Evolutionary conservation across 2,113 vertebrate genomes (phyloP), one percentile per base, ranked within the genome.

Genomic region (Osmerus eperlanus): DNA sequence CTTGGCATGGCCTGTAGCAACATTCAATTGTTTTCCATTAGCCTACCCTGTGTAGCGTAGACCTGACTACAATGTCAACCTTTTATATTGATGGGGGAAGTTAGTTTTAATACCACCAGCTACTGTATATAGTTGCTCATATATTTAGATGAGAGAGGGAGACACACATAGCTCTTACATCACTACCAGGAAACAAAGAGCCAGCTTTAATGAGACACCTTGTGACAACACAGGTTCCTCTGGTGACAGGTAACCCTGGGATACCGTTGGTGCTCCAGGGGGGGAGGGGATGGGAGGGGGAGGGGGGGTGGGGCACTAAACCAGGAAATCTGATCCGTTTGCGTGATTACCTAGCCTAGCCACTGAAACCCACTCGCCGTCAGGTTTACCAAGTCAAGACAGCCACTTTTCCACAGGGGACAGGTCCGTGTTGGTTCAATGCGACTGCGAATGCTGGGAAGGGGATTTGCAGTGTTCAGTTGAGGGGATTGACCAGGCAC

Each of bases 181-280:
- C 71, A 67, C 71, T 59, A 69, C 51, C 72, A 73, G 75, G 85
- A 84, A 83, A 83, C 25, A 15, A 29, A 8, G 2, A 77, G 80
- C 77, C 77, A 65, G 59, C 32, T 68, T 67, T 25, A 19, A 64
- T 59, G 63, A 41, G 25, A 79, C 66, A 56, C 72, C 71, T 12
- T 19, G 14, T 78, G 81, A 85, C 81, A 36, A 77, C 74, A 77
- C 87, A 66, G 65, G 80, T 84, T 83, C 29, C 78, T 73, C 28
- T 47, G 61, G 81, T n/a, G 23, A 71, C 76, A 25, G 77, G 75
- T 83, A 68, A 78, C 83, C 75, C 72, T 71, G 72, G 76, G 81
- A 84, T 78, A 75, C n/a, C 3, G 53, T 70, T 68, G 70, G 68
- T 66, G 15, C 52, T 77, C 36, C 41, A 51, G 64, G 32, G 47